Base-by-base conservation (phyloP, 1,140 invertebrate genomes). In the Papilio helenus region DNA sequence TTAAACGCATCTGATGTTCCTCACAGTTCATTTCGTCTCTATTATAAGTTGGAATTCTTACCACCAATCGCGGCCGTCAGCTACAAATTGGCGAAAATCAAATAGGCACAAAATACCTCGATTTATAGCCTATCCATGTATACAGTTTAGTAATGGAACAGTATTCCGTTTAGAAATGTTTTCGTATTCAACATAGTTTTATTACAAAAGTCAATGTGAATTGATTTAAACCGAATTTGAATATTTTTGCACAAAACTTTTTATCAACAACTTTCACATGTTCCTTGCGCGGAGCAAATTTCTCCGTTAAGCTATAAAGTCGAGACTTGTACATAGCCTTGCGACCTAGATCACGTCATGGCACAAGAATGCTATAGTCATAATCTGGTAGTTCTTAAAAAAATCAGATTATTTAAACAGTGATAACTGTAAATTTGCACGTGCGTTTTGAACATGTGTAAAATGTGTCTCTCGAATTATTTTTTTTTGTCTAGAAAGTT, bases 261-360 rank as follows among this genome's bases (percentile, higher is more conserved):
- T 26, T 68, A 26, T 68, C 26, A 68, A 29, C 61, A 68, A 68
- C 61, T 68, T 68, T 68, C 61, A 68, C 61, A 34, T 68, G 61
- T 68, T 29, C 14, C 61, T 68, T 68, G 61, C 34, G 14, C 14
- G 61, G 61, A 18, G 23, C 26, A 29, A 68, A 74, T 74, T 74
- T 74, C 72, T 74, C 72, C 72, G 72, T 49, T 46, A 74, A 74
- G 72, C 61, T 68, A 68, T 68, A 68, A 68, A 68, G 44, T 8
- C 72, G 72, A 49, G 46, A 49, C 72, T 23, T 16, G 39, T 39
- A 39, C 42, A 49, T 49, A 74, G 46, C 72, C 26, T 74, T 18
- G 72, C 42, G 72, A 74, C 72, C 72, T 74, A 74, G 44, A 74
- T 74, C 72, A 74, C 72, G 72, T 74, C 72, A 74, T 74, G 72